Base-by-base conservation (phyloP, 2,888 invertebrate species). In the Ormyrus rosae region DNA sequence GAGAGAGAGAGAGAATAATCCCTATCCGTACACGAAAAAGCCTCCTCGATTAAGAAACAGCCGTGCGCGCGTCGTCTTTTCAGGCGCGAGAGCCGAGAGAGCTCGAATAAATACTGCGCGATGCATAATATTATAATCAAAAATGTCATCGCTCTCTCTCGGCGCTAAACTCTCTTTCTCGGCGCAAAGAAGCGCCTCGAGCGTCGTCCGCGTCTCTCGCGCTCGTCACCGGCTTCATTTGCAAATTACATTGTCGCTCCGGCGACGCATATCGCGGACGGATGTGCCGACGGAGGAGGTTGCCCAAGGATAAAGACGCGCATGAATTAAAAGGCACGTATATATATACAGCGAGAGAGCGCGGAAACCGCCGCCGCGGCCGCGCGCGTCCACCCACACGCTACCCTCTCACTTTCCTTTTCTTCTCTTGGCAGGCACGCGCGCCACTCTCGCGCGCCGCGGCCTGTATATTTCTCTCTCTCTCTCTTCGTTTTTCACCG, bases 211-310 rank as follows among this genome's bases (percentile, higher is more conserved):
- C 11, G 8, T 48, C 6, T 46, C 9, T 64, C 19, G 19, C 19
- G 19, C 9, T 2, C 67, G 46, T 67, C 19, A 19, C 19, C 67
- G 34, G 63, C 45, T 19, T 46, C 64, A 78, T 78, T 78, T 78
- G 53, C 65, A 78, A 78, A 71, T 78, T 78, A 65, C 71, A 65
- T 78, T 71, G 78, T 78, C 78, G 71, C 78, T 60, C 56, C 19
- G 77, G 13, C 13, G 10, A 50, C 34, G 19, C 19, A 19, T 19
- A 19, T 19, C 19, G 19, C 19, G 19, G 19, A 19, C 19, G 19
- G 19, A 19, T 19, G 19, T 19, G 19, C 19, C 19, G 19, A 19
- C 19, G 13, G 46, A 10, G 34, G 53, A 63, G 50, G 61, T 61
- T 51, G 61, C 58, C 56, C n/a, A 9, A 55, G 53, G 67, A 68